A percentile compares a stretch with the other conserved stretches of the same genome.
Conservation (phyloP, 1,140 invertebrate genomes). For the Bathynomus jamesi region DNA sequence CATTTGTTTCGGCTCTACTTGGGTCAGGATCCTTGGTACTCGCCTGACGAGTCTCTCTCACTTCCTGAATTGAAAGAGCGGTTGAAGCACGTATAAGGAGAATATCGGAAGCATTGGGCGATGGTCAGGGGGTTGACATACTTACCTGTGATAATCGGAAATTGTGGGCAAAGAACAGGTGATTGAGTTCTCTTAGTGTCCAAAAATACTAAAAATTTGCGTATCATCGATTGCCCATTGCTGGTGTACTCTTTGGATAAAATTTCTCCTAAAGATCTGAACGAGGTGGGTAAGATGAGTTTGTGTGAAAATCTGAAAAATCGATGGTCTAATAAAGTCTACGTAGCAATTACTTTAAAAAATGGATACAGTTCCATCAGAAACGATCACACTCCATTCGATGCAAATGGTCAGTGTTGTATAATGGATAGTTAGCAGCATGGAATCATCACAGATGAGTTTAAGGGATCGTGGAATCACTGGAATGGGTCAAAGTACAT, state of each 20-base stretch:
- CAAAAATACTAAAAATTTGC: slow-evolving; percentile 75
- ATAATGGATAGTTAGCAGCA: slow-evolving; percentile 42
- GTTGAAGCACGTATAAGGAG: slow-evolving; percentile 82
- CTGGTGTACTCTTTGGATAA: slow-evolving; percentile 89
- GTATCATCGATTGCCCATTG: slow-evolving; percentile 86
- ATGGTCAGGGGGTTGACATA: slow-evolving; percentile 70
- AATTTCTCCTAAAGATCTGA: slow-evolving; percentile 57
- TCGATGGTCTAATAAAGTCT: slow-evolving; percentile 52
- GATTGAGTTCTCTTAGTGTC: slow-evolving; percentile 62
- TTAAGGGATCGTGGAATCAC: slow-evolving; percentile 43
- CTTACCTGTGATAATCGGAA: slow-evolving; percentile 83
- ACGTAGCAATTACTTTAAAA: slow-evolving; percentile 45
- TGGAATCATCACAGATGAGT: slow-evolving; percentile 31
- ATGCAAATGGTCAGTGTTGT: slow-evolving; percentile 51
- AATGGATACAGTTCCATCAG: slow-evolving; percentile 50
- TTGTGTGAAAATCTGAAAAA: slow-evolving; percentile 47
- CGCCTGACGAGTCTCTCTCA: slow-evolving; percentile 41
- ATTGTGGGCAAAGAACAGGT: slow-evolving; percentile 74
- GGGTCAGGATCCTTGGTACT: slow-evolving; percentile 40
- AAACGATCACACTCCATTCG: slow-evolving; percentile 52
- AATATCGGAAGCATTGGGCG: slow-evolving; percentile 50
- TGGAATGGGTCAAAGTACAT: slow-evolving; percentile 3
- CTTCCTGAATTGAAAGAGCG: slow-evolving; percentile 55
- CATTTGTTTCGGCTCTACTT: slow-evolving; percentile 76
- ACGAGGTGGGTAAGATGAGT: slow-evolving; percentile 49